phyloP scores from a whole-genome alignment of 1,140 invertebrate genomes.

The Arion vulgaris region DNA sequence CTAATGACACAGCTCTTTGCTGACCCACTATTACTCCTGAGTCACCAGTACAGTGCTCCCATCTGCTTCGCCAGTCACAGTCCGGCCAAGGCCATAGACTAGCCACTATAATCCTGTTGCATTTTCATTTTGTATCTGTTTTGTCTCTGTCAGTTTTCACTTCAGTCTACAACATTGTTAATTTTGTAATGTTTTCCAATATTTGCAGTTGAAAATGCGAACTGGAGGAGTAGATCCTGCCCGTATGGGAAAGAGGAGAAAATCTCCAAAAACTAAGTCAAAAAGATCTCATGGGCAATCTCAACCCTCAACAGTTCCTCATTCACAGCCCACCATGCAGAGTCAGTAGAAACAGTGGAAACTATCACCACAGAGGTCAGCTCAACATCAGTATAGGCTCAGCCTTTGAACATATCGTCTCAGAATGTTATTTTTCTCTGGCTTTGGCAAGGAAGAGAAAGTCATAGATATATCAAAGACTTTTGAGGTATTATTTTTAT shows the following conservation, averaged over 20 bases:
- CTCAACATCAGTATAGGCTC: slow-evolving; percentile 14
- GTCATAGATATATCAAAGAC: slow-evolving; percentile 81
- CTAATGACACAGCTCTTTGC: too few relatives aligned
- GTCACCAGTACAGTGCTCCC: too few relatives aligned
- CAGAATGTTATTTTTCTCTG: slow-evolving; percentile 74
- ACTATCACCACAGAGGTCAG: slow-evolving; percentile 32
- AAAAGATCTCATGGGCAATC: slow-evolving; percentile 48
- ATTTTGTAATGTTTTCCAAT: too few relatives aligned
- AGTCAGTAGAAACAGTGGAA: slow-evolving; percentile 11
- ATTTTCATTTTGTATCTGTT: too few relatives aligned
- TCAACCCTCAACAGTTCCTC: slow-evolving; percentile 15
- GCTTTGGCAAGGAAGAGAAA: slow-evolving; percentile 75
- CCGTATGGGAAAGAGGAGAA: slow-evolving; percentile 68
- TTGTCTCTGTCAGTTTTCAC: too few relatives aligned
- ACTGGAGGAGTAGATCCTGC: slow-evolving; percentile 77
- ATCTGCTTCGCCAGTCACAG: too few relatives aligned
- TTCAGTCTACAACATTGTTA: too few relatives aligned
- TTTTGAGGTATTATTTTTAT: slow-evolving; percentile 60
- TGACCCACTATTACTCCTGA: too few relatives aligned
- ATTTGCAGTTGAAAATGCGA: slow-evolving; percentile 77
- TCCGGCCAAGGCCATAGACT: too few relatives aligned
- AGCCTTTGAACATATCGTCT: slow-evolving; percentile 41
- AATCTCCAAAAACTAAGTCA: slow-evolving; percentile 67
- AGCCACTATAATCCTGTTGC: too few relatives aligned
- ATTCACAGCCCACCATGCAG: slow-evolving; percentile 24